Percentiles rank a stretch among this genome's conserved stretches.
Evolutionary conservation across 2,113 vertebrate species (phyloP).

Genomic region (Larimichthys polyactis): DNA sequence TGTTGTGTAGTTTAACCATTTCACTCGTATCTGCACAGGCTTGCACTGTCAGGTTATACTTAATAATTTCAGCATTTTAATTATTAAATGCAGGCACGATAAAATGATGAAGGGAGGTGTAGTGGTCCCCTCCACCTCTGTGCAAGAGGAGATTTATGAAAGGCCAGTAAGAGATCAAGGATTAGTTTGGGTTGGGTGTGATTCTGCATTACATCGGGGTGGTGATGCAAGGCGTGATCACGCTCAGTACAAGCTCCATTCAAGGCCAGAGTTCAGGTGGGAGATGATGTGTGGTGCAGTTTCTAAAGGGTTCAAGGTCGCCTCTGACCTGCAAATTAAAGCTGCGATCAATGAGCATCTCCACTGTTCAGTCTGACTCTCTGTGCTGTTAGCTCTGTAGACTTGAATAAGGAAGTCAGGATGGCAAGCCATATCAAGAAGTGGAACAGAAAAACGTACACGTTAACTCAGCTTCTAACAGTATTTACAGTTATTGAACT

Average conservation of each 20-base stretch:
- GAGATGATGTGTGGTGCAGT: neutral
- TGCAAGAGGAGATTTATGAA: constrained; percentile 6
- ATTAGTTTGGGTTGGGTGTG: neutral
- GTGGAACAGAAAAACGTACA: too few species aligned
- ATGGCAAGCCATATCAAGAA: neutral
- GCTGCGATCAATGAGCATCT: neutral
- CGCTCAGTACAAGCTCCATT: neutral
- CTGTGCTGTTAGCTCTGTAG: too few species aligned
- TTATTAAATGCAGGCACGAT: neutral
- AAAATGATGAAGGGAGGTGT: neutral
- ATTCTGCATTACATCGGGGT: neutral
- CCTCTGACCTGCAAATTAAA: neutral
- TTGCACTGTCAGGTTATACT: neutral
- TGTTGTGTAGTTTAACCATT: neutral
- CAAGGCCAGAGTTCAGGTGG: neutral
- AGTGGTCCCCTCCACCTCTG: neutral
- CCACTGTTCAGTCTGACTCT: neutral
- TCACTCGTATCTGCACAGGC: neutral
- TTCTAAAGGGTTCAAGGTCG: neutral
- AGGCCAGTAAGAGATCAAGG: neutral
- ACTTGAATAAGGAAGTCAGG: neutral
- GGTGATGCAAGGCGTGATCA: neutral
- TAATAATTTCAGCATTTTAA: neutral
- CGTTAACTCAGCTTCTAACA: too few species aligned
- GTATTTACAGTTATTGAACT: too few species aligned